Base-by-base conservation (phyloP, 2,888 invertebrate genomes). In the Calliphora vomitoria region DNA sequence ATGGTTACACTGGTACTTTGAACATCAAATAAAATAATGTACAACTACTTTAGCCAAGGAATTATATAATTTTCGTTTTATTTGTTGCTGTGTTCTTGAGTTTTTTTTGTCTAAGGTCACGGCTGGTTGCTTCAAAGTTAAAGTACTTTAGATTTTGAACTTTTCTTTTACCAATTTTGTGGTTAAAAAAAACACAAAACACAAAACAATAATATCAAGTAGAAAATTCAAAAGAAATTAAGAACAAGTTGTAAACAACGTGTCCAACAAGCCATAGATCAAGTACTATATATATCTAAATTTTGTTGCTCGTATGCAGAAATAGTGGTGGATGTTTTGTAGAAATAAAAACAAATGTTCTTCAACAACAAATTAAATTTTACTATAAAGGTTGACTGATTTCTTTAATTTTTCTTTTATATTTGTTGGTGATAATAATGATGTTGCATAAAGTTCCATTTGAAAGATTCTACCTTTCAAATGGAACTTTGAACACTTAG, bases 71-170 rank as follows among this genome's bases (percentile, higher is more conserved):
- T 71, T 60, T 0, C 35, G 5, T 80, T 68, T 50, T 60, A 50
- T 68, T 69, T 66, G n/a, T 55, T 80, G 15, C 44, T 85, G 25
- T 44, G 20, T 62, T 68, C n/a, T 55, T 10, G 62, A 13, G 55
- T 72, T 64, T 35, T 71, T 82, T 68, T 62, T 20, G 55, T 74
- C 58, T 81, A 31, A 72, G 71, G 80, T 83, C 66, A 87, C 62
- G 87, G 74, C 74, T 82, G 85, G 85, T 82, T 87, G 85, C 41
- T n/a, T 64, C 25, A 5, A 64, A 69, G 62, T 66, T 71, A n/a
- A 60, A 47, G 50, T 58, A 35, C 15, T 80, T 74, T n/a, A 20
- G 74, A 35, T 31, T 69, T 78, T 58, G 47, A 53, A 74, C 68
- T 31, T 79, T 74, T 44, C 68, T 41, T 53, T 20, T 25, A 64